Conservation (phyloP, 2,797 vertebrate genomes). For the Poecilia gillii region DNA sequence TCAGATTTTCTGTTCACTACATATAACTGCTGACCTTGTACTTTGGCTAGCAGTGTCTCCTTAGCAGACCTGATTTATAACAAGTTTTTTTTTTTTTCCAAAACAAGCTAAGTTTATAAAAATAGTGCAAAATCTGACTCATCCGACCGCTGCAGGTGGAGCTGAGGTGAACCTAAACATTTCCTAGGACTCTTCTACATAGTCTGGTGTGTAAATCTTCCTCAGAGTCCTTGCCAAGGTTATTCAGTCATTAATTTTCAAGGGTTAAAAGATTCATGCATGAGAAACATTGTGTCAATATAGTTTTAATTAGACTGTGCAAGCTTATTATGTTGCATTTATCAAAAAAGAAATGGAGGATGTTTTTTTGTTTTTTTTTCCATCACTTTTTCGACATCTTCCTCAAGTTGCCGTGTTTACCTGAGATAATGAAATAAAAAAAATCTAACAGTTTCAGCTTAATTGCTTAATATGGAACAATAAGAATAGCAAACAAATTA, state of each 20-base stretch:
- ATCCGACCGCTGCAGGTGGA: constrained; percentile 30
- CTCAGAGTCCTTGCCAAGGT: constrained; percentile 17
- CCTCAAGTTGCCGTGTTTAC: constrained; percentile 26
- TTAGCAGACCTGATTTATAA: constrained; percentile 27
- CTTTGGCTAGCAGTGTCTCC: constrained; percentile 43
- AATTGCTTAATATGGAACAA: neutral
- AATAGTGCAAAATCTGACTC: constrained; percentile 31
- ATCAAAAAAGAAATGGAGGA: neutral
- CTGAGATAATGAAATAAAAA: neutral
- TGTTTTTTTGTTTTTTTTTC: neutral
- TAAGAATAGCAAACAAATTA: neutral
- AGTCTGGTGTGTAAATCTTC: constrained; percentile 26
- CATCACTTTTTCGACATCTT: constrained; percentile 10
- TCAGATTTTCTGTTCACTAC: constrained; percentile 18
- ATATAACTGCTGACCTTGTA: constrained; percentile 20
- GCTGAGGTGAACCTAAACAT: constrained; percentile 25
- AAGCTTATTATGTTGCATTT: neutral
- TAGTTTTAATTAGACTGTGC: constrained; percentile 49
- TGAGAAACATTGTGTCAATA: constrained; percentile 46
- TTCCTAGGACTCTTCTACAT: constrained; percentile 10
- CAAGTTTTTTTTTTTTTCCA: constrained; percentile 12
- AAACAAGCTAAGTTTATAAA: neutral
- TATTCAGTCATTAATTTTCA: constrained; percentile 36
- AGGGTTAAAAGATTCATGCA: constrained; percentile 47
- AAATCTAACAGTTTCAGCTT: neutral